These are phyloP conservation scores for Boloria euphrosyne DNA, from an alignment of 2,888 invertebrate genomes.

Conservation along the genomic window DNA sequence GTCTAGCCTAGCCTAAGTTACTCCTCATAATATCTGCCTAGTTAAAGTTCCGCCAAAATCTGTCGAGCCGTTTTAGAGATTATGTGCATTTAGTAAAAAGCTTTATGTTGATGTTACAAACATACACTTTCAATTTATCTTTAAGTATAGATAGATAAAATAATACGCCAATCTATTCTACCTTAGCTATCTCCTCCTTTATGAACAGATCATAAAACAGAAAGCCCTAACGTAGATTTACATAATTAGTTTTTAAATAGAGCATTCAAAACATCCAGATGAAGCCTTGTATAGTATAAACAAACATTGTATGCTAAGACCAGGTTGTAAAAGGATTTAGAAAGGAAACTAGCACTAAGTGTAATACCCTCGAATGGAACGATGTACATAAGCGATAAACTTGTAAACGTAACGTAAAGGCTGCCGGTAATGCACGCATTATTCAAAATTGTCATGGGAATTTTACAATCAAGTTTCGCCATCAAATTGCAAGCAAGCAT, in stretches of 20 bases:
- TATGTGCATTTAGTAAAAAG: too few relatives aligned
- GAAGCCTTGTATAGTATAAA: conserved; percentile 17
- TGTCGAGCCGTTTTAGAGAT: too few relatives aligned
- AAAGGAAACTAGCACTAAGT: conserved; percentile 27
- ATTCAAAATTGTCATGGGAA: conserved; percentile 34
- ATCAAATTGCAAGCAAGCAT: conserved; percentile 7
- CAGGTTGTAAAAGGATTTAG: conserved; percentile 30
- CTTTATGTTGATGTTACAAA: too few relatives aligned
- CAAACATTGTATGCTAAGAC: conserved; percentile 30
- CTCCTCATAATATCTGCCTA: too few relatives aligned
- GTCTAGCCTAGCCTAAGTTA: too few relatives aligned
- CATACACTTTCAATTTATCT: too few relatives aligned
- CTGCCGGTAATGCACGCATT: conserved; percentile 35
- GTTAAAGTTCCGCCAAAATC: too few relatives aligned
- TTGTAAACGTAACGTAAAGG: conserved; percentile 29
- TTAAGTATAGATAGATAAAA: too few relatives aligned
- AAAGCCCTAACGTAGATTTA: neutral
- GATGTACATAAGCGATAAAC: conserved; percentile 34
- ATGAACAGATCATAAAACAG: too few relatives aligned
- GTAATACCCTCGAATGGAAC: conserved; percentile 29
- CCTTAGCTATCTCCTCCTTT: too few relatives aligned
- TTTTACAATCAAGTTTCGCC: conserved; percentile 19
- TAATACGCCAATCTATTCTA: too few relatives aligned
- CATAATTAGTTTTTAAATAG: neutral
- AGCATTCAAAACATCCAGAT: conserved; percentile 19